These are phyloP conservation scores for Schizotus pectinicornis DNA, from an alignment of 2,888 invertebrate genomes.

Conservation along the genomic window DNA sequence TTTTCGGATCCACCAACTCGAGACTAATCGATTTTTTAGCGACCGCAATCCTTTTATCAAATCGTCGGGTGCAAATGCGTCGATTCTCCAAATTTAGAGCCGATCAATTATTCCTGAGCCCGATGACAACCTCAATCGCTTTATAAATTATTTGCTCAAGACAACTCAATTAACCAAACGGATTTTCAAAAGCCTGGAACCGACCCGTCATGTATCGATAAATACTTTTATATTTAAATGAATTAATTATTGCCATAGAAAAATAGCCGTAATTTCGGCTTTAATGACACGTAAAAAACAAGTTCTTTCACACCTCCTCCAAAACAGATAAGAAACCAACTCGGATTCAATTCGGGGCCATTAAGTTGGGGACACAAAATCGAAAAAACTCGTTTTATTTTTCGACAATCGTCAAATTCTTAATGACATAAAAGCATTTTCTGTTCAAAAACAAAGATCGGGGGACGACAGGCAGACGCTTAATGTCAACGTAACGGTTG, in stretches of 20 bases:
- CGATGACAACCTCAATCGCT: slow-evolving; percentile 31
- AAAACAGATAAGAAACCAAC: slow-evolving; percentile 20
- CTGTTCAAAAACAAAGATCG: slow-evolving; percentile 1
- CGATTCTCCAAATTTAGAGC: too few species aligned
- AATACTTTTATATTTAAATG: slow-evolving; percentile 52
- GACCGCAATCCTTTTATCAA: too few species aligned
- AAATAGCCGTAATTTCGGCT: slow-evolving; percentile 48
- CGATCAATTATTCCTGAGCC: too few species aligned
- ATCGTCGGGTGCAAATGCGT: too few species aligned
- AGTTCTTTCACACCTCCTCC: slow-evolving; percentile 49
- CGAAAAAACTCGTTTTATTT: slow-evolving; percentile 19
- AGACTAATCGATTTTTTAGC: too few species aligned
- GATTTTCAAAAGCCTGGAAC: slow-evolving; percentile 38
- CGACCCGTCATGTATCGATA: slow-evolving; percentile 45
- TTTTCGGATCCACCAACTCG: neutral
- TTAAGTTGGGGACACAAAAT: slow-evolving; percentile 18
- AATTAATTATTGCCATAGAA: slow-evolving; percentile 51
- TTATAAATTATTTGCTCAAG: slow-evolving; percentile 29
- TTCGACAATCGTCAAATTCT: slow-evolving; percentile 25
- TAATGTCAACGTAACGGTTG: too few species aligned
- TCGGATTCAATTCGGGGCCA: slow-evolving; percentile 24
- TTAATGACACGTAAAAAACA: slow-evolving; percentile 48
- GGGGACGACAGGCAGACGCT: too few species aligned
- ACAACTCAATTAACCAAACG: slow-evolving; percentile 44
- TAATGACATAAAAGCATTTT: slow-evolving; percentile 14